phyloP scores from a whole-genome alignment of 2,888 invertebrate species.

The Blomia tropicalis region DNA sequence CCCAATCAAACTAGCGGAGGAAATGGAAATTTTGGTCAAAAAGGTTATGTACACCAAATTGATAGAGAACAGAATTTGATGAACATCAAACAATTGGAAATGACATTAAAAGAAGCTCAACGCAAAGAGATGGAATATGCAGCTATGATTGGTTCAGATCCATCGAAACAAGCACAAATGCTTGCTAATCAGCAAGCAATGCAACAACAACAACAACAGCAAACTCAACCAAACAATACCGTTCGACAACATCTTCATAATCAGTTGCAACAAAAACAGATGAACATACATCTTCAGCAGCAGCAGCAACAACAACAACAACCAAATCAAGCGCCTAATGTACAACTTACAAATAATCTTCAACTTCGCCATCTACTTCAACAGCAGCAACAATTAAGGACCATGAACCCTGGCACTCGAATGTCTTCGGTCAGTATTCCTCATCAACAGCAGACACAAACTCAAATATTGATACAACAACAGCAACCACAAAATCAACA shows the following conservation, averaged over 20 bases:
- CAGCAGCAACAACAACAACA: slow-evolving; percentile 43
- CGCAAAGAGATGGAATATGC: slow-evolving; percentile 59
- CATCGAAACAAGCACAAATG: background rate
- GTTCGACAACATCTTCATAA: slow-evolving; percentile 27
- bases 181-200: slow-evolving; percentile 22
- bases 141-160: slow-evolving; percentile 11
- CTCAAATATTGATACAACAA: slow-evolving; percentile 12
- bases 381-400: slow-evolving; percentile 35
- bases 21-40: background rate
- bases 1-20: too few relatives aligned
- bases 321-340: slow-evolving; percentile 37
- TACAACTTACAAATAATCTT: too few relatives aligned
- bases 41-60: slow-evolving; percentile 42
- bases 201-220: slow-evolving; percentile 26
- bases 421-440: background rate
- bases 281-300: slow-evolving; percentile 35
- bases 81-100: slow-evolving; percentile 57
- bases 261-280: slow-evolving; percentile 26
- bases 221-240: too few relatives aligned
- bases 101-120: slow-evolving; percentile 61
- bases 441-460: slow-evolving; percentile 14
- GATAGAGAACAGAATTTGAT: slow-evolving; percentile 59
- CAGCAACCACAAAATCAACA: slow-evolving; percentile 20
- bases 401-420: background rate
- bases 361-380: slow-evolving; percentile 32